phyloP scores from a whole-genome alignment of 30 jellyfish, hydroid and myxozoan genomes.

The Clytia hemisphaerica region DNA sequence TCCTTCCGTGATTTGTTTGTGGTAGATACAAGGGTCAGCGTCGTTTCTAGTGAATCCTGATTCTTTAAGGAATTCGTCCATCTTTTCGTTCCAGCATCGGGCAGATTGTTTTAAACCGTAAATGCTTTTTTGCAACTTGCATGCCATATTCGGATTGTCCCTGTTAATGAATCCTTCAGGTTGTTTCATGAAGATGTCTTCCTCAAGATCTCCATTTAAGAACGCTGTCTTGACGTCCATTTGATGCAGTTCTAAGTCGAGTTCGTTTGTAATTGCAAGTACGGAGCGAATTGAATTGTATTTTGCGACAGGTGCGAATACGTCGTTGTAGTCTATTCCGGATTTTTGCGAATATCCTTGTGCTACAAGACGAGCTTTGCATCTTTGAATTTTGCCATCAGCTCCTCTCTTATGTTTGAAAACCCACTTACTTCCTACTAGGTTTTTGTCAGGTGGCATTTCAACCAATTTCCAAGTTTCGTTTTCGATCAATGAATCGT shows the following conservation, averaged over 20 bases:
- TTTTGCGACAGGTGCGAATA: constrained; percentile 38
- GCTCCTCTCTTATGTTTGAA: constrained; percentile 26
- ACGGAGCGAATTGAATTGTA: constrained; percentile 35
- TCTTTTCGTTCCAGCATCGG: constrained; percentile 42
- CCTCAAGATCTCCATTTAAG: constrained; percentile 37
- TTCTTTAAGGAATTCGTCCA: constrained; percentile 37
- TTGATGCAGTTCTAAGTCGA: constrained; percentile 34
- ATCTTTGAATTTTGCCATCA: constrained; percentile 29
- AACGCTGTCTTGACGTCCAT: constrained; percentile 49
- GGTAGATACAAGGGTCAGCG: constrained; percentile 37
- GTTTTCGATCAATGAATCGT: constrained; percentile 14
- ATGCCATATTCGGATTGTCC: constrained; percentile 36
- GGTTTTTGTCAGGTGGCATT: constrained; percentile 27
- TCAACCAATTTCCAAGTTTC: constrained; percentile 39
- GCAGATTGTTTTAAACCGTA: constrained; percentile 60
- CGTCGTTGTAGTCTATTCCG: constrained; percentile 41
- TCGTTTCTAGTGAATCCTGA: constrained; percentile 24
- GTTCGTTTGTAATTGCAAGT: constrained; percentile 26
- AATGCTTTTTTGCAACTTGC: constrained; percentile 40
- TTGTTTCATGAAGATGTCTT: constrained; percentile 40
- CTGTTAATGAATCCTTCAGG: constrained; percentile 43
- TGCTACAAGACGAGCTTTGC: constrained; percentile 46
- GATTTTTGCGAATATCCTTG: constrained; percentile 39
- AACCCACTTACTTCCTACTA: constrained; percentile 38
- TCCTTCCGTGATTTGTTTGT: constrained; percentile 25